Base-by-base conservation (phyloP, 2,113 vertebrate species). In the Brachyistius frenatus region DNA sequence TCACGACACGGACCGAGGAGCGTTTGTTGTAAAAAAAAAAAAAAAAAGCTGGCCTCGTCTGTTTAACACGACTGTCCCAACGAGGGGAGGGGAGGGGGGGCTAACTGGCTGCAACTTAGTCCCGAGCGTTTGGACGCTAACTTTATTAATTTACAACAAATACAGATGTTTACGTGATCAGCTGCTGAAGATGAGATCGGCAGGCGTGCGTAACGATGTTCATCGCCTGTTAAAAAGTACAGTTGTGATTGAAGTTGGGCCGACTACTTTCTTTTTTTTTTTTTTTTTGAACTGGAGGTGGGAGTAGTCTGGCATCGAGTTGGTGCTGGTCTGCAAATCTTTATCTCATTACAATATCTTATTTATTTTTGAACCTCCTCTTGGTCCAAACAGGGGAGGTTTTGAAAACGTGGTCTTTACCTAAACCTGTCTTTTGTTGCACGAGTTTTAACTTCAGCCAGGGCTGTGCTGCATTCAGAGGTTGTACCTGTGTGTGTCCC, bases 401-500 rank as follows among this genome's bases (percentile, higher is more conserved):
- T 73, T 41, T 23, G 23, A 9, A 46, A 64, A 66, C 39, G 3
- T 15, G 5, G 0, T 44, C 5, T n/a, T 0, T 39, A 13, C 6
- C 11, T 23, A 15, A 4, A 16, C 13, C 0, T 52, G 15, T 0
- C 11, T 16, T 35, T 53, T 65, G 68, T 66, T 46, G 15, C 2
- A 14, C 55, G 53, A 57, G 46, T 80, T 80, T 68, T 56, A 5
- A 31, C 33, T 9, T 0, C 2, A 44, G 50, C 23, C 6, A n/a
- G 52, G 35, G 65, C 52, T 54, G 60, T 31, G 52, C n/a, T 55
- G 73, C 70, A 83, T 71, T 88, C 66, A 88, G 57, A 86, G 70
- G 16, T 74, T 66, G 64, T 90, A 93, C 92, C 91, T 92, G 90
- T 89, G 79, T 64, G 32, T 46, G 23, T 23, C 23, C 23, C 23